Percentiles rank a stretch among this genome's conserved stretches.
phyloP scores from a whole-genome alignment of 2,113 vertebrate genomes.

The Tragulus kanchil region DNA sequence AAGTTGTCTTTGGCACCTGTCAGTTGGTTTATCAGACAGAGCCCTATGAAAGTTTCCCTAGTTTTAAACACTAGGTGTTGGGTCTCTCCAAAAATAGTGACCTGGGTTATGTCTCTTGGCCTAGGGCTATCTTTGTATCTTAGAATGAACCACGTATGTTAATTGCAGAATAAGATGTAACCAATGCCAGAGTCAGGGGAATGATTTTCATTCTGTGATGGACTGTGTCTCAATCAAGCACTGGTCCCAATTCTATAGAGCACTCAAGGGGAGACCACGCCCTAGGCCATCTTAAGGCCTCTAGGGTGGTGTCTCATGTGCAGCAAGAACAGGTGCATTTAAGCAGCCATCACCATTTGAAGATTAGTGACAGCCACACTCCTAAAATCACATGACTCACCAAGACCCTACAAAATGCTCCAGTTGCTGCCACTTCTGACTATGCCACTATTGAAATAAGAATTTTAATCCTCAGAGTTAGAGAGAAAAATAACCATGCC shows the following conservation, averaged over 20 bases:
- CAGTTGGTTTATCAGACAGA: not conserved
- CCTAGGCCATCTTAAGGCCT: accelerated
- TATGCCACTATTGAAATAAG: not conserved
- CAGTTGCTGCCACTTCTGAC: not conserved
- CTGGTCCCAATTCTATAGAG: not conserved
- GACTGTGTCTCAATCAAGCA: not conserved
- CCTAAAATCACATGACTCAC: not conserved
- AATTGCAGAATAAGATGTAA: not conserved
- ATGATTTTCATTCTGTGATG: not conserved
- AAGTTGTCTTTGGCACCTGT: not conserved
- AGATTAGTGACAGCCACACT: not conserved
- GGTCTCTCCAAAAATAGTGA: not conserved
- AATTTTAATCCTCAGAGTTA: not conserved
- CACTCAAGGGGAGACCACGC: not conserved
- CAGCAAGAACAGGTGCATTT: not conserved
- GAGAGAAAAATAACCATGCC: not conserved
- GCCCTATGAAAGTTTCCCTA: not conserved
- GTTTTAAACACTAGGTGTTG: not conserved
- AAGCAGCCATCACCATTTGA: not conserved
- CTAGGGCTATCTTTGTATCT: not conserved
- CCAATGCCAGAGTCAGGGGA: not conserved
- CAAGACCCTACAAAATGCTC: not conserved
- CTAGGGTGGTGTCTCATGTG: not conserved
- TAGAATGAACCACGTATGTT: not conserved
- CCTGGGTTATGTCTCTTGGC: not conserved